Conservation (phyloP, 1,140 invertebrate species). For the Nephotettix cincticeps region DNA sequence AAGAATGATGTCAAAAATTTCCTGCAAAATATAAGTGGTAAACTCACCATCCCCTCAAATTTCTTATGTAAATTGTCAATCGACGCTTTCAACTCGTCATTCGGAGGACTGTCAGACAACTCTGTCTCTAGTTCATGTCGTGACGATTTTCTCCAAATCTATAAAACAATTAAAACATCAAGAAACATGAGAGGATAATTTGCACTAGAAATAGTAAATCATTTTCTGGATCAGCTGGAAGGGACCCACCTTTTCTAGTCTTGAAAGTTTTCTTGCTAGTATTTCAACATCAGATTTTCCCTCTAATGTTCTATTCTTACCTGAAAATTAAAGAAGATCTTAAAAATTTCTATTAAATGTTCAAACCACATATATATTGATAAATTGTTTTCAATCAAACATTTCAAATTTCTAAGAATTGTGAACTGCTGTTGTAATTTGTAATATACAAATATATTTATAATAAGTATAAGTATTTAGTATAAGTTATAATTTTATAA, state of each 20-base stretch:
- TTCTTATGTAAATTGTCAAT: conserved; percentile 10
- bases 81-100: conserved; percentile 4
- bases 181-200: too few species aligned
- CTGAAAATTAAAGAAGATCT: conserved; percentile 4
- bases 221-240: not conserved
- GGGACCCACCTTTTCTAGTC: conserved; percentile 19
- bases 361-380: too few species aligned
- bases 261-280: conserved; percentile 18
- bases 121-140: conserved; percentile 16
- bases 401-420: too few species aligned
- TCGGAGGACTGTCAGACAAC: conserved; percentile 14
- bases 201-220: not conserved
- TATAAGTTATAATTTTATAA: too few species aligned
- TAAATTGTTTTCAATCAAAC: too few species aligned
- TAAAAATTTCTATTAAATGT: too few species aligned
- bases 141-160: conserved; percentile 1
- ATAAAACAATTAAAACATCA: not conserved
- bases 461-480: too few species aligned
- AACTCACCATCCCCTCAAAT: conserved; percentile 15
- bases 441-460: too few species aligned
- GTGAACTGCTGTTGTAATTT: too few species aligned
- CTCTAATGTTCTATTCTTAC: conserved; percentile 2
- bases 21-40: too few species aligned
- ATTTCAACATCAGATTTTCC: conserved; percentile 26
- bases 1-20: too few species aligned